Conservation (phyloP, 2,113 vertebrate species). For the Scortum barcoo region DNA sequence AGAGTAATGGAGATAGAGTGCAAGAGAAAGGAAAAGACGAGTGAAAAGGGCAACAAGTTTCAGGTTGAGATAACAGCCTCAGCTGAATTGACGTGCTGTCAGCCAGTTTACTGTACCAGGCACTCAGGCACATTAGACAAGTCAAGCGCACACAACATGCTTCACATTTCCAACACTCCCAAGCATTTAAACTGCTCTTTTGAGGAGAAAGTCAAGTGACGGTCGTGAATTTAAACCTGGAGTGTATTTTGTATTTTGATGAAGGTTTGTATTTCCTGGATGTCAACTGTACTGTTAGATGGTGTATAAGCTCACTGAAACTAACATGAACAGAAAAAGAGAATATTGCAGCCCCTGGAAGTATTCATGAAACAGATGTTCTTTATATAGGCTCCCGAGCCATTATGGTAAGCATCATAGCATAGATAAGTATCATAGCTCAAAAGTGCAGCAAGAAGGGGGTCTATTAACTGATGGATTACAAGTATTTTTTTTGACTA, state of each 20-base stretch:
- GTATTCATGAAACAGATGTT: neutral
- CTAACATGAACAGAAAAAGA: neutral
- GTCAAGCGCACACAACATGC: slow-evolving; percentile 18
- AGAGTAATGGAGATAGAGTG: neutral
- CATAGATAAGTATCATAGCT: no score
- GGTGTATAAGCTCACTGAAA: neutral
- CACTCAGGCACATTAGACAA: slow-evolving; percentile 25
- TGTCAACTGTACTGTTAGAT: neutral
- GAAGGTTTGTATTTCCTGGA: neutral
- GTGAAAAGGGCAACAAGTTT: slow-evolving; percentile 18
- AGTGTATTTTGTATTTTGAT: slow-evolving; percentile 5
- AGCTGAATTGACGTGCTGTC: slow-evolving; percentile 10
- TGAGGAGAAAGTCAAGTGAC: neutral
- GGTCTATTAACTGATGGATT: neutral
- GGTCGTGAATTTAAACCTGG: neutral
- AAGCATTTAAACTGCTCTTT: slow-evolving; percentile 3
- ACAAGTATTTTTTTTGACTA: no score
- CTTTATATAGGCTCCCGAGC: neutral
- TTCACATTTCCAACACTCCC: slow-evolving; percentile 20
- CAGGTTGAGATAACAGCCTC: slow-evolving; percentile 13
- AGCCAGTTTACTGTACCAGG: slow-evolving; percentile 9
- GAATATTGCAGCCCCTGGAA: neutral
- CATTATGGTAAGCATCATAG: no score
- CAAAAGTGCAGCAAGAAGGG: neutral
- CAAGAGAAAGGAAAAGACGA: neutral